These are phyloP conservation scores for Hippoglossus stenolepis DNA, from an alignment of 2,113 vertebrate genomes.

Conservation along the genomic window DNA sequence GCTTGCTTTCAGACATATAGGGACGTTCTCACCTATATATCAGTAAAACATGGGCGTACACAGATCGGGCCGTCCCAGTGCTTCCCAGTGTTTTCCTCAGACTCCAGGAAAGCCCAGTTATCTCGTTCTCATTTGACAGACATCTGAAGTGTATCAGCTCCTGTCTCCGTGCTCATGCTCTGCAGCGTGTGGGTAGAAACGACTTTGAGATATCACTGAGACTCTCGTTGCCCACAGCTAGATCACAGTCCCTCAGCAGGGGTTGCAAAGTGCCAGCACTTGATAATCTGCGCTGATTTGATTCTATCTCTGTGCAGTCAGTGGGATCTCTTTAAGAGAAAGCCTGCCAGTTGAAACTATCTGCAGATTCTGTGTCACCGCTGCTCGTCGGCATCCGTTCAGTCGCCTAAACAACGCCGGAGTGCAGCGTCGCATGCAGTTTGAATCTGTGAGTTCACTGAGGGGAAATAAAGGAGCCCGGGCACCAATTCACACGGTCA, in stretches of 20 bases:
- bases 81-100: constrained; percentile 25
- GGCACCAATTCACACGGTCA: background rate
- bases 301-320: constrained; percentile 61
- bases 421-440: constrained; percentile 4
- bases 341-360: constrained; percentile 44
- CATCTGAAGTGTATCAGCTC: constrained; percentile 53
- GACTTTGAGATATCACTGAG: constrained; percentile 53
- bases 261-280: constrained; percentile 60
- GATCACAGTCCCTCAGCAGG: constrained; percentile 66
- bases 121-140: constrained; percentile 55
- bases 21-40: background rate
- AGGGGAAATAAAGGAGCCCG: constrained; percentile 27
- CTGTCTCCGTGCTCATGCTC: constrained; percentile 59
- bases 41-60: background rate
- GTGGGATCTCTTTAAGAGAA: constrained; percentile 56
- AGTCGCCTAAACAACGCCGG: constrained; percentile 33
- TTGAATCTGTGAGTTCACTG: constrained; percentile 6
- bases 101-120: constrained; percentile 34
- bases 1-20: no score
- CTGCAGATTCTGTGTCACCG: constrained; percentile 31
- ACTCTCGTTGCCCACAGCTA: constrained; percentile 56
- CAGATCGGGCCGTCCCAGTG: constrained; percentile 17
- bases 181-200: constrained; percentile 40
- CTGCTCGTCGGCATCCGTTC: constrained; percentile 34
- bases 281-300: constrained; percentile 76